Evolutionary conservation across 1,140 invertebrate genomes (phyloP), one percentile per base, ranked within the genome.

Genomic region (Lasioglossum baleicum): DNA sequence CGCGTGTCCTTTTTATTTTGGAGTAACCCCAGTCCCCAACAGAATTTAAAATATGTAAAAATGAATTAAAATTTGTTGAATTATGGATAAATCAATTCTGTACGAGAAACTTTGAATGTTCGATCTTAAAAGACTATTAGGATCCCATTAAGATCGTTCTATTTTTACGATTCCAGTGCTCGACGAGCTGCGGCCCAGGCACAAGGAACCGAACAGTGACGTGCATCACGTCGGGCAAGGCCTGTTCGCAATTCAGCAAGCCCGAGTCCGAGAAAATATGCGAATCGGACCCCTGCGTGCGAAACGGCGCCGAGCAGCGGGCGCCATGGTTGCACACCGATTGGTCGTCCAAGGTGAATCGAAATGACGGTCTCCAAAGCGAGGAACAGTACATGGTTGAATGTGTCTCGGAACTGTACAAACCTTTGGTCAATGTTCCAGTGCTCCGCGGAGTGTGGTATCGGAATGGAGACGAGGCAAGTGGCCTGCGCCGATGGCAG

Each of bases 401-500:
- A 11, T 44, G 6, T 44, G 44, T 44, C 8, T 48, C 44, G 44
- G 11, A 11, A 11, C 10, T 10, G 0, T 48, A 48, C 44, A 13
- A 48, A 48, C 44, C 44, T 20, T 53, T 20, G 51, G 0, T 20
- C 51, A 15, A 6, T 53, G 56, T 58, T 58, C 17, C 74, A 92
- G 91, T 92, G 91, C 74, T 91, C 91, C 6, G 58, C 81, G 31
- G 85, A 90, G 74, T 92, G 91, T 35, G 90, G 88, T 0, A 84
- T 69, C 8, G 91, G 91, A 67, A 64, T 89, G 26, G 88, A 88
- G 70, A 83, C 80, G 92, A 88, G 95, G 92, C 76, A 92, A 92
- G 73, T 94, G 90, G 67, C 95, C 91, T 93, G 95, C 93, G 78
- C 93, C 58, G 83, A 89, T 73, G 78, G 87, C 88, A 87, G 90